These are phyloP conservation scores for Actinia tenebrosa DNA, from an alignment of 64 coral and sea anemone genomes.

Conservation along the genomic window DNA sequence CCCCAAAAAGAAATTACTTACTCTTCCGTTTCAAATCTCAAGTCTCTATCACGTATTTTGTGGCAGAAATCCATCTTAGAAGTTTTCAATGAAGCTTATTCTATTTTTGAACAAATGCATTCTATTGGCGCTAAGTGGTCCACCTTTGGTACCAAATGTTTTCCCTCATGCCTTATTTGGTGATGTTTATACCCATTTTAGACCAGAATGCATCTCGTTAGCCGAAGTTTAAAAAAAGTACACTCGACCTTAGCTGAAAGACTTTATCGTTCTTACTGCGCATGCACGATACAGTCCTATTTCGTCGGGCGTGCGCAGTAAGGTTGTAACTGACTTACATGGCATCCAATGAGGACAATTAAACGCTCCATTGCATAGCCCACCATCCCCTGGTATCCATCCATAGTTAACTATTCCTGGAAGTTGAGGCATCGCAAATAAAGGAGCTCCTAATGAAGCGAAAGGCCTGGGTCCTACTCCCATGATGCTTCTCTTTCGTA, in stretches of 20 bases:
- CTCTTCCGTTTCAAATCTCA: too few relatives aligned
- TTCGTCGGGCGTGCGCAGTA: neutral
- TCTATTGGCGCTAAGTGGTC: too few relatives aligned
- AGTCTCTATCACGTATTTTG: too few relatives aligned
- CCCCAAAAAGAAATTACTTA: too few relatives aligned
- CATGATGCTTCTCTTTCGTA: conserved; percentile 3
- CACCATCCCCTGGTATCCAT: conserved; percentile 9
- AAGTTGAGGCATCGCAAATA: neutral
- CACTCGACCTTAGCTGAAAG: too few relatives aligned
- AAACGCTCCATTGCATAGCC: conserved; percentile 2
- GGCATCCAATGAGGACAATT: neutral
- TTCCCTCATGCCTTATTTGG: neutral
- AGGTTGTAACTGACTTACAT: neutral
- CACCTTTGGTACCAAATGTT: too few relatives aligned
- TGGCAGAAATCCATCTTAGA: too few relatives aligned
- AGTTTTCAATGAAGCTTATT: too few relatives aligned
- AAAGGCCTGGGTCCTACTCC: neutral
- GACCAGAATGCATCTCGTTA: neutral
- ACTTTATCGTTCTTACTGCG: neutral
- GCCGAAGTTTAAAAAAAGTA: too few relatives aligned
- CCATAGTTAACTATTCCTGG: neutral
- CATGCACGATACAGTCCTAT: neutral
- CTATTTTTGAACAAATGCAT: too few relatives aligned
- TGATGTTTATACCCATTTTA: neutral
- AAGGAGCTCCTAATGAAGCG: neutral